Conservation (phyloP, 2,888 invertebrate species). For the Cheilosia urbana region DNA sequence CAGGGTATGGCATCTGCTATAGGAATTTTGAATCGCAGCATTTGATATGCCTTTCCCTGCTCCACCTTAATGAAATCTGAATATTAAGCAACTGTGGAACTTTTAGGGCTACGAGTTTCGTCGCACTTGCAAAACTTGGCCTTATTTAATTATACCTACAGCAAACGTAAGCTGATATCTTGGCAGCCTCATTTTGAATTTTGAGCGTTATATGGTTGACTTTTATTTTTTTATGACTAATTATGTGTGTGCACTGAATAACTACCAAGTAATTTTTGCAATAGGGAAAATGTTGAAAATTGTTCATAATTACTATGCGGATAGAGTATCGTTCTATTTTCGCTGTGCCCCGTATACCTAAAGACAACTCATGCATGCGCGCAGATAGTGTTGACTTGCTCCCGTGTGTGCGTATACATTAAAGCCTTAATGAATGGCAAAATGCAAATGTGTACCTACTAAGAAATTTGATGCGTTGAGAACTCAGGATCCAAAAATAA, state of each 20-base stretch:
- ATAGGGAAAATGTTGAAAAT: too few relatives aligned
- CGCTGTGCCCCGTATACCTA: too few relatives aligned
- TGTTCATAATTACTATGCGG: too few relatives aligned
- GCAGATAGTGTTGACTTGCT: too few relatives aligned
- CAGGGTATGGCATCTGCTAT: not conserved
- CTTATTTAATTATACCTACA: conserved; percentile 5
- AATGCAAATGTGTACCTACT: too few relatives aligned
- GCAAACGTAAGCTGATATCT: conserved; percentile 1
- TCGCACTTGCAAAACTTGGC: not conserved
- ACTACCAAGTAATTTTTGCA: too few relatives aligned
- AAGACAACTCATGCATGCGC: too few relatives aligned
- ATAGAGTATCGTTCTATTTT: too few relatives aligned
- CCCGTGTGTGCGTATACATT: too few relatives aligned
- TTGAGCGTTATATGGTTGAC: not conserved
- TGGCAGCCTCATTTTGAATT: conserved; percentile 3
- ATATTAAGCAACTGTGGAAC: conserved; percentile 1
- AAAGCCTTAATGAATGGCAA: too few relatives aligned
- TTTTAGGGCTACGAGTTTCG: not conserved
- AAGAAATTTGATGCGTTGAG: too few relatives aligned
- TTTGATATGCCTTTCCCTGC: not conserved
- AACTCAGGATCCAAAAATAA: too few relatives aligned
- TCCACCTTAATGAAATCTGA: conserved; percentile 13
- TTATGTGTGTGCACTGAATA: not conserved
- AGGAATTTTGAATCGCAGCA: not conserved
- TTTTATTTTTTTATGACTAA: conserved; percentile 10